Evolutionary conservation across 1,140 invertebrate genomes (phyloP), one percentile per base, ranked within the genome.

Genomic region (Drosophila prosaltans): DNA sequence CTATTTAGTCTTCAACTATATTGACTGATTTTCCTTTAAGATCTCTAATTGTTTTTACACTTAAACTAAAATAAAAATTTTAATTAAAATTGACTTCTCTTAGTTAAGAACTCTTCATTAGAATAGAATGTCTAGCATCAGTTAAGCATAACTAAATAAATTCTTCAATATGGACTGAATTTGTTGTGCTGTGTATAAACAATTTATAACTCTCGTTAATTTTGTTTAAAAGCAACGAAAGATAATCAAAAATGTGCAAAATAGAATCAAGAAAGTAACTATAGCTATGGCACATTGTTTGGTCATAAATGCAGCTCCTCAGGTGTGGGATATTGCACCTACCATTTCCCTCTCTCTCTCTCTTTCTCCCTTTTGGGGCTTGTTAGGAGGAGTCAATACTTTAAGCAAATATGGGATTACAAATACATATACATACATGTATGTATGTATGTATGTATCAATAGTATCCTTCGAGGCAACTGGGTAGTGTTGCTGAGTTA

Each of bases 201-300:
- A 58, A 45, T 75, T 74, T 57, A 74, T 67, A 10, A 51, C 45
- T 51, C 45, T 51, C 21, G 45, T 62, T 55, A 59, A 28, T 39
- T 16, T 40, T 51, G 60, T 57, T 59, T 59, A 72, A 66, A 77
- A 48, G 55, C 60, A 45, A 39, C 60, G 54, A 72, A 78, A 72
- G 60, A 67, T 65, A 71, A 51, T 40, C 61, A 65, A 68, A 78
- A 78, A 78, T 78, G 58, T 61, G 74, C 48, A 64, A 67, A 77
- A 61, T 63, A 24, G 45, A 43, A 40, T 21, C 65, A 70, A 76
- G 61, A 60, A 69, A 51, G 39, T 55, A 16, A 16, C 16, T 16
- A 7, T 30, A 11, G 39, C 36, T 64, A 69, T 16, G 0, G 0
- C 74, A 69, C 65, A 57, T 75, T 76, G 72, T 61, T 43, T 9